phyloP scores from a whole-genome alignment of 1,140 invertebrate genomes.

The Drosophila parabipectinata region DNA sequence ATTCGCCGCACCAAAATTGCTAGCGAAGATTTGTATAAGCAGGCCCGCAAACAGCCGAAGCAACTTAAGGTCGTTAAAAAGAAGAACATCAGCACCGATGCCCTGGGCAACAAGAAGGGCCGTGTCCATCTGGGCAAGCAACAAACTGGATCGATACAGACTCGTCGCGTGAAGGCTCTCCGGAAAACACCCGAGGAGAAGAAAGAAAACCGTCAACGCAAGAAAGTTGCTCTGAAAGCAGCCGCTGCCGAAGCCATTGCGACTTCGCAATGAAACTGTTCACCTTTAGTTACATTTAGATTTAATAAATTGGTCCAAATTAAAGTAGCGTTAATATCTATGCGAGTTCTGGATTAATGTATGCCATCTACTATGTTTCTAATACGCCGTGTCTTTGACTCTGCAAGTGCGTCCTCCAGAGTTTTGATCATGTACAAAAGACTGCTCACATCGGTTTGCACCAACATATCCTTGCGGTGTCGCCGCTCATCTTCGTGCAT shows the following conservation, averaged over 20 bases:
- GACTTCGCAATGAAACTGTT: slow-evolving; percentile 21
- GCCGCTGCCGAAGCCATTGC: slow-evolving; percentile 62
- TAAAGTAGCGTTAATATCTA: slow-evolving; percentile 57
- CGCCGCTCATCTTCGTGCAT: slow-evolving; percentile 71
- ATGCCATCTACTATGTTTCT: slow-evolving; percentile 74
- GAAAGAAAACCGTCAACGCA: slow-evolving; percentile 86
- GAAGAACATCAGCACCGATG: slow-evolving; percentile 96
- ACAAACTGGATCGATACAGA: slow-evolving; percentile 93
- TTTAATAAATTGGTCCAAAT: slow-evolving; percentile 78
- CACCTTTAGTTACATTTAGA: slow-evolving; percentile 57
- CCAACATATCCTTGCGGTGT: slow-evolving; percentile 75
- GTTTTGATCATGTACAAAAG: slow-evolving; percentile 73
- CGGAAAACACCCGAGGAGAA: slow-evolving; percentile 90
- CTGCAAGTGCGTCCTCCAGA: slow-evolving; percentile 71
- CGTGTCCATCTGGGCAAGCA: slow-evolving; percentile 97
- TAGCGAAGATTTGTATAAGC: slow-evolving; percentile 95
- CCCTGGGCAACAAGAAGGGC: slow-evolving; percentile 94
- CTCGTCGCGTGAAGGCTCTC: slow-evolving; percentile 97
- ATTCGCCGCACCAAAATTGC: slow-evolving; percentile 94
- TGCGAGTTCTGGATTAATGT: slow-evolving; percentile 61
- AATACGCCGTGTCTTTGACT: slow-evolving; percentile 75
- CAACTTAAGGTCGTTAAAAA: slow-evolving; percentile 92
- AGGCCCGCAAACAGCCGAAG: slow-evolving; percentile 93
- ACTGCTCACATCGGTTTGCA: slow-evolving; percentile 75
- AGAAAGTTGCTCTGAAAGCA: slow-evolving; percentile 82